Evolutionary conservation across 2,888 invertebrate genomes (phyloP), one percentile per base, ranked within the genome.

Genomic region (Agrotis segetum): DNA sequence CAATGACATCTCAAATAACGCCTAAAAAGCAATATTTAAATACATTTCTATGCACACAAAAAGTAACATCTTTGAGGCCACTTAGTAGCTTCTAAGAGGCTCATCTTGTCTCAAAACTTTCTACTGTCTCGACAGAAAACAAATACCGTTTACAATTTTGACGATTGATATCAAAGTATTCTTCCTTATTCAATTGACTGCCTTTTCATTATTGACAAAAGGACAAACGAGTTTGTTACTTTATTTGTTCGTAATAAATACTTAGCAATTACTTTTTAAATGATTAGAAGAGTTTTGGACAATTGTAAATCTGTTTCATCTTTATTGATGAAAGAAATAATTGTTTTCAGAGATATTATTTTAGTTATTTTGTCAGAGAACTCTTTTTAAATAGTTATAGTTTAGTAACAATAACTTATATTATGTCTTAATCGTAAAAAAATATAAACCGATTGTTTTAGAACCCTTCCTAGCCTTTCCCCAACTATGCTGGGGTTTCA

Each of bases 101-200:
- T 70, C 76, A 56, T 68, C 46, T 34, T 69, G 21, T 64, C 63
- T 11, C 6, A 40, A 11, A 79, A 62, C 34, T 67, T 74, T 44
- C 3, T 17, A 16, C 17, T 72, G 61, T 74, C 61, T 74, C 61
- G 49, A 29, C 14, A 21, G 40, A 19, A 13, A 75, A 80, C 76
- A 80, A 77, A 80, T 77, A 64, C 34, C 29, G 59, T 24, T 68
- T 68, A 40, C 59, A 13, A 40, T 24, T 34, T 56, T 68, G 40
- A 46, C 47, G 60, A 80, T 59, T 67, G 29, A 80, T 67, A 75
- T 60, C 62, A 62, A 74, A 77, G 67, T 59, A 29, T 66, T 58
- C 19, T 19, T 46, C 44, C 52, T 63, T 63, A 76, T 67, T 67
- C 67, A 46, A 67, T 74, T 79, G 67, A 52, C 44, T 17, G 52